These are phyloP conservation scores for Carduelis carduelis DNA, from an alignment of 2,797 vertebrate genomes.

Conservation along the genomic window DNA sequence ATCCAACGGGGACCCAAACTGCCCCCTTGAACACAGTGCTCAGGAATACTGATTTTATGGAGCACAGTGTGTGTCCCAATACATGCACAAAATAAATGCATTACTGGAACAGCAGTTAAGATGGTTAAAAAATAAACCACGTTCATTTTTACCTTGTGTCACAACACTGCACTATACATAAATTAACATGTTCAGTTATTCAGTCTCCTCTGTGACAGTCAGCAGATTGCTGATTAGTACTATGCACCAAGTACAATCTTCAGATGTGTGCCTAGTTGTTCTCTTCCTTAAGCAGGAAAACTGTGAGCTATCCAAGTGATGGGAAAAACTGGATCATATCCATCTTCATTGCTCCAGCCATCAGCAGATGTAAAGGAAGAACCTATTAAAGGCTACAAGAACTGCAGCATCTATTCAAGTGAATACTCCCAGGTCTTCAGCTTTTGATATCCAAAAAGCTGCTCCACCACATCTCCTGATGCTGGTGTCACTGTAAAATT, in stretches of 20 bases:
- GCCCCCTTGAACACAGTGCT: not conserved
- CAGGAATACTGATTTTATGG: not conserved
- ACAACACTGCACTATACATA: not conserved
- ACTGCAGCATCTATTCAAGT: not conserved
- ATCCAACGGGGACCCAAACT: not conserved
- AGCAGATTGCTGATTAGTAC: constrained; percentile 23
- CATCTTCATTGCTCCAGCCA: not conserved
- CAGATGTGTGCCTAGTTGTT: not conserved
- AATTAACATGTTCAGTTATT: constrained; percentile 7
- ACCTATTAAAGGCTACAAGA: not conserved
- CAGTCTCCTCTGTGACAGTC: not conserved
- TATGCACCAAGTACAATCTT: not conserved
- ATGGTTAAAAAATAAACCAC: not conserved
- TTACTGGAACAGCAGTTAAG: not conserved
- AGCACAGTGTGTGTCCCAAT: not conserved
- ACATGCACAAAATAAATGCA: not conserved
- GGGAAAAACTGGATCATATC: not conserved
- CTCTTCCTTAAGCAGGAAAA: not conserved
- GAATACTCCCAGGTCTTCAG: not conserved
- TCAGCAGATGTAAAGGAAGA: not conserved
- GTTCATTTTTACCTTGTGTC: not conserved
- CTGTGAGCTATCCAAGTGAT: not conserved
- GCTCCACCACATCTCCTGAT: not conserved
- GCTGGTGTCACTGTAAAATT: constrained; percentile 37
- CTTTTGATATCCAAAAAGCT: constrained; percentile 13